phyloP scores from a whole-genome alignment of 37 sponge, comb jelly and placozoan species.

The Geodia barretti region DNA sequence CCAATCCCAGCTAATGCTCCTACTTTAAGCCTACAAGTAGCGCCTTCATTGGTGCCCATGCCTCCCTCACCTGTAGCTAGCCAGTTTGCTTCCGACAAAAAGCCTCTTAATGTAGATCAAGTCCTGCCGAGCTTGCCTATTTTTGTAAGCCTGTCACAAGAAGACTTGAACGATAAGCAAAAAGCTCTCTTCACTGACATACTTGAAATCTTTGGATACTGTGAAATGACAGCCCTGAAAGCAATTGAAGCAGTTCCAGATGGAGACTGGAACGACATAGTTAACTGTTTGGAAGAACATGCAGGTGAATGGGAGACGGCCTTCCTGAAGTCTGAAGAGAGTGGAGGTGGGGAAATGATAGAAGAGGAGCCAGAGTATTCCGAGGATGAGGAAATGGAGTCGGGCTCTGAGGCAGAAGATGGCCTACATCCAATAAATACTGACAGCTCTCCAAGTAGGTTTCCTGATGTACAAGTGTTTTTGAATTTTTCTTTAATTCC shows the following conservation, averaged over 20 bases:
- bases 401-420: not conserved
- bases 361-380: no score
- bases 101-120: not conserved
- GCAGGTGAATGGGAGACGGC: slow-evolving; percentile 2
- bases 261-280: slow-evolving; percentile 13
- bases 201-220: not conserved
- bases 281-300: slow-evolving; percentile 22
- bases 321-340: no score
- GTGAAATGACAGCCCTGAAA: not conserved
- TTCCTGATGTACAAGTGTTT: no score
- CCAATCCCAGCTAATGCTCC: not conserved
- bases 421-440: no score
- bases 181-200: slow-evolving; percentile 18
- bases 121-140: not conserved
- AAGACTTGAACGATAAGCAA: slow-evolving; percentile 9
- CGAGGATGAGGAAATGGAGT: no score
- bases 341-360: no score
- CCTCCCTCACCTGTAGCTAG: not conserved
- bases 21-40: not conserved
- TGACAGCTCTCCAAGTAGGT: no score
- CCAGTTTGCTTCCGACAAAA: not conserved
- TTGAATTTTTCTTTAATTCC: no score
- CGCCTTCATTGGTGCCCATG: not conserved
- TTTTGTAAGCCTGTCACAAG: not conserved
- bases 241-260: slow-evolving; percentile 20